Evolutionary conservation across 2,113 vertebrate species (phyloP).

Genomic region (Tringa solitaria): DNA sequence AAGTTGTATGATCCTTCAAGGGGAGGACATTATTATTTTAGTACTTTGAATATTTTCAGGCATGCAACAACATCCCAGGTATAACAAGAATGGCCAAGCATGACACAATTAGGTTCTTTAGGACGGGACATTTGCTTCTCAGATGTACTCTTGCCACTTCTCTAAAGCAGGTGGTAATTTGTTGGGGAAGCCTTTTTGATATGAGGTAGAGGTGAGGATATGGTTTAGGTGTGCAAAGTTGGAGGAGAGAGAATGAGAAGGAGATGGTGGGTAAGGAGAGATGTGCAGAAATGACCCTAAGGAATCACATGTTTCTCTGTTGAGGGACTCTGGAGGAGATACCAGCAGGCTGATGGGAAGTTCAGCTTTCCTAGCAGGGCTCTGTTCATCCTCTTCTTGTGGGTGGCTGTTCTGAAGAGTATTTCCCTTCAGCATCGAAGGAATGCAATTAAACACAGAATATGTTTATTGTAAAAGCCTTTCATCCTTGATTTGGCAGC

Average conservation of each 20-base stretch:
- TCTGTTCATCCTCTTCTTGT: background rate
- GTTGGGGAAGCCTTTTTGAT: background rate
- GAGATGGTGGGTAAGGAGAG: background rate
- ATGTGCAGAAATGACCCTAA: background rate
- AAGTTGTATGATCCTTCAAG: background rate
- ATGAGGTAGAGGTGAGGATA: background rate
- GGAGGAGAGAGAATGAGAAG: background rate
- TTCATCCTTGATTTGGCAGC: background rate
- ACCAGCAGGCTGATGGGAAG: background rate
- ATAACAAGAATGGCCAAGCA: background rate
- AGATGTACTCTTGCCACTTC: background rate
- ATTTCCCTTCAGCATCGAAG: background rate
- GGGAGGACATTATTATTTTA: background rate
- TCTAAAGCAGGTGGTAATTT: background rate
- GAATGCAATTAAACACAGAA: background rate
- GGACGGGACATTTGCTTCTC: background rate
- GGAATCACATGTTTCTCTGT: background rate
- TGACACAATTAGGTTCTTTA: background rate
- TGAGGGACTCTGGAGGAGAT: background rate
- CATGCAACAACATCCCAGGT: background rate
- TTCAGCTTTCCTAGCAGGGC: background rate
- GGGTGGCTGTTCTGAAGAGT: background rate
- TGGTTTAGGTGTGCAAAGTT: background rate
- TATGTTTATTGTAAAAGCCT: background rate
- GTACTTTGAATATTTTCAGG: background rate